Percentiles rank a stretch among this genome's conserved stretches.
phyloP scores from a whole-genome alignment of 2,797 vertebrate genomes.

The Danio tinwini region DNA sequence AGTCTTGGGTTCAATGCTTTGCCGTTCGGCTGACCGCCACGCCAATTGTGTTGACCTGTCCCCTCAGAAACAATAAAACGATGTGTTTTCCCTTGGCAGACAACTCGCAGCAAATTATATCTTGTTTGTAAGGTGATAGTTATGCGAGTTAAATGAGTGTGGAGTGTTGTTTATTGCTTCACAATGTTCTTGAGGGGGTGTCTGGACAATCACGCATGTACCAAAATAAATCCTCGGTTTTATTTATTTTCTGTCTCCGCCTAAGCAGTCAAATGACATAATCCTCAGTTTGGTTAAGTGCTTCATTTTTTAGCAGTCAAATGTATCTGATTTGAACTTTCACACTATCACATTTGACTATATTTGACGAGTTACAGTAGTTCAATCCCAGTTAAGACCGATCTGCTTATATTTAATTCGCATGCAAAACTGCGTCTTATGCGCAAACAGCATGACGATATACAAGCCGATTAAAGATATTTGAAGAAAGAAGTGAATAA shows the following conservation, averaged over 20 bases:
- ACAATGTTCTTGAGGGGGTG: not conserved
- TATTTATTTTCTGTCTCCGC: not conserved
- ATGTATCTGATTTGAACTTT: not conserved
- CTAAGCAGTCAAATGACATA: not conserved
- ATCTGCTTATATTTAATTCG: not conserved
- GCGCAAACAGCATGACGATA: not conserved
- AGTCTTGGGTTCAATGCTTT: constrained; percentile 54
- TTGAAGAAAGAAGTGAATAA: not conserved
- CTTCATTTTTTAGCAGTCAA: not conserved
- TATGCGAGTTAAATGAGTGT: not conserved
- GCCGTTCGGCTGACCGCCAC: constrained; percentile 27
- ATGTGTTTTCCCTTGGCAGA: not conserved
- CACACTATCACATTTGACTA: not conserved
- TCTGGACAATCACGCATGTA: not conserved
- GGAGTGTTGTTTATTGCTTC: constrained; percentile 16
- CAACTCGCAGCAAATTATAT: constrained; percentile 29
- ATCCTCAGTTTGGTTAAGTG: not conserved
- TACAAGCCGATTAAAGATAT: not conserved
- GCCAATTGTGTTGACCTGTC: constrained; percentile 21
- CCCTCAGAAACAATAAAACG: constrained; percentile 7
- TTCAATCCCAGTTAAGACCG: not conserved
- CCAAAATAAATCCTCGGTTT: constrained; percentile 8
- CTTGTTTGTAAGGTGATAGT: constrained; percentile 33
- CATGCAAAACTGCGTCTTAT: not conserved
- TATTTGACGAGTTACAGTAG: not conserved